Percentiles rank a stretch among this genome's conserved stretches.
Conservation (phyloP, 2,113 vertebrate genomes). For the Rhinogobius similis region DNA sequence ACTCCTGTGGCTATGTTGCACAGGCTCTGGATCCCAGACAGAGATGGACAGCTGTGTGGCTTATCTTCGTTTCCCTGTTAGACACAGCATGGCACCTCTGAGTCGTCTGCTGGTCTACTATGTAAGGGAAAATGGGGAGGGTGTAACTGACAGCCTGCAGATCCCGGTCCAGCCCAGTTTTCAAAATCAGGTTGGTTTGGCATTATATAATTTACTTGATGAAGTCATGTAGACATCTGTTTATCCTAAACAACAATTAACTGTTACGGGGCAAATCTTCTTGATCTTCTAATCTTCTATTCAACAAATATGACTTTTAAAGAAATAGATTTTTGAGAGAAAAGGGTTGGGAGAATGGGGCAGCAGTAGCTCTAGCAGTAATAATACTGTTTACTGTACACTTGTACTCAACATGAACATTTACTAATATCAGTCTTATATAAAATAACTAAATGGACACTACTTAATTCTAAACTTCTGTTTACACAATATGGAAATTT, state of each 20-base stretch:
- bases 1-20: conserved; percentile 42
- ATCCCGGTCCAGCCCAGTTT: conserved; percentile 81
- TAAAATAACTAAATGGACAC: not conserved
- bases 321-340: not conserved
- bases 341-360: not conserved
- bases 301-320: not conserved
- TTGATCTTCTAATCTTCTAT: not conserved
- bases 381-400: not conserved
- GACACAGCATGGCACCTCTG: conserved; percentile 83
- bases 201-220: not conserved
- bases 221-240: not conserved
- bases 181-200: conserved; percentile 83
- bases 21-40: conserved; percentile 61
- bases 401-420: not conserved
- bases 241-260: not conserved
- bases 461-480: not conserved
- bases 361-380: not conserved
- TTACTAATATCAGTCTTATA: not conserved
- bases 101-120: conserved; percentile 87
- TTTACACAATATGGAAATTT: not conserved
- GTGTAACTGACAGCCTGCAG: conserved; percentile 88
- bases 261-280: not conserved
- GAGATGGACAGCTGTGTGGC: conserved; percentile 84
- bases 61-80: conserved; percentile 77
- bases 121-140: conserved; percentile 87